These are phyloP conservation scores for Axea sp. DNA, from an alignment of 2,888 invertebrate species.

Conservation along the genomic window DNA sequence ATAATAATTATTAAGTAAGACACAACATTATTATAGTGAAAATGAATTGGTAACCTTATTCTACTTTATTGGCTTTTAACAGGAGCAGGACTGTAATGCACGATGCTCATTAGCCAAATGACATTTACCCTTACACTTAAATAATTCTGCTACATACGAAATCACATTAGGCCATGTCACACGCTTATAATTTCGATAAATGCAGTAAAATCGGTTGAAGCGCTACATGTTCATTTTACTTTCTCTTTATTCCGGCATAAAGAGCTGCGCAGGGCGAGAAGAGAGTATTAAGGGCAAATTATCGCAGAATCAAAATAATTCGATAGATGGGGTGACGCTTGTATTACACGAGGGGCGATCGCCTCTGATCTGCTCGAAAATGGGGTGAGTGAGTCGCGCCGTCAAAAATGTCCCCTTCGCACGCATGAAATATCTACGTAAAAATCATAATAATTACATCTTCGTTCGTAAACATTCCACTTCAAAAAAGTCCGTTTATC, in stretches of 20 bases:
- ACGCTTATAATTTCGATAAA: constrained; percentile 54
- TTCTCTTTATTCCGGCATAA: constrained; percentile 57
- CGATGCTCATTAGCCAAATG: neutral
- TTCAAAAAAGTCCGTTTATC: constrained; percentile 10
- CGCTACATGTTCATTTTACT: constrained; percentile 50
- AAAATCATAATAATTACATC: constrained; percentile 38
- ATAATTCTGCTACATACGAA: constrained; percentile 24
- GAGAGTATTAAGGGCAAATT: constrained; percentile 76
- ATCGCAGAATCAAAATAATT: constrained; percentile 79
- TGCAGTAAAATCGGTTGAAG: constrained; percentile 50
- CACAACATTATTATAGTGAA: too few species aligned
- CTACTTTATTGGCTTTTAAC: too few species aligned
- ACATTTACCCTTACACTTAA: constrained; percentile 19
- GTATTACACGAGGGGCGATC: constrained; percentile 69
- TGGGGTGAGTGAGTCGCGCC: constrained; percentile 64
- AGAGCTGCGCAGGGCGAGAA: constrained; percentile 63
- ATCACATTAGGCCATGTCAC: constrained; percentile 39
- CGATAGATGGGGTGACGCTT: constrained; percentile 72
- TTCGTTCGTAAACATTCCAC: constrained; percentile 37
- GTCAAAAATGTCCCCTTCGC: constrained; percentile 68
- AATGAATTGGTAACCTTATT: too few species aligned
- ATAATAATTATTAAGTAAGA: too few species aligned
- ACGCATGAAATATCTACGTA: constrained; percentile 63
- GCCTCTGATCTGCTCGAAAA: constrained; percentile 65
- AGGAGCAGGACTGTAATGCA: too few species aligned